Evolutionary conservation across 1,140 invertebrate genomes (phyloP).

Genomic region (Apis mellifera): DNA sequence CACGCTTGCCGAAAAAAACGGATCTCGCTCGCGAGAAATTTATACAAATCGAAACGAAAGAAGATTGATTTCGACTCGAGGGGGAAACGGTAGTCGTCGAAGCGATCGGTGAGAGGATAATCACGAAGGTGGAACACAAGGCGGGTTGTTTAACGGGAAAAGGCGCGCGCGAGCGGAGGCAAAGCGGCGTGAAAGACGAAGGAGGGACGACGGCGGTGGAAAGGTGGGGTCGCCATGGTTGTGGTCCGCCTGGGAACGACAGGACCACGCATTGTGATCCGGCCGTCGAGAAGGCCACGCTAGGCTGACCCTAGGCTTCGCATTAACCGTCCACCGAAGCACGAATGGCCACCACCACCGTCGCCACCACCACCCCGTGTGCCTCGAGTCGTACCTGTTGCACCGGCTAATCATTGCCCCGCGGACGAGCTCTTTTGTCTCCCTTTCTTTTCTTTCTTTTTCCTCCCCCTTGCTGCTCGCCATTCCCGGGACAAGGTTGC

Average conservation of each 20-base stretch:
- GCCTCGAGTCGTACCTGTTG: constrained; percentile 68
- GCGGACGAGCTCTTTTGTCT: constrained; percentile 38
- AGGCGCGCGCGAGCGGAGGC: constrained; percentile 45
- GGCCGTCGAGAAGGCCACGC: constrained; percentile 76
- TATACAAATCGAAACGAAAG: no score
- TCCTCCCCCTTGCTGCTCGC: not conserved
- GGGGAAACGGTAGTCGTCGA: not conserved
- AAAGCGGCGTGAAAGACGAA: constrained; percentile 28
- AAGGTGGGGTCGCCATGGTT: constrained; percentile 78
- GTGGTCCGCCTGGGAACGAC: constrained; percentile 80
- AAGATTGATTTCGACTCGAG: not conserved
- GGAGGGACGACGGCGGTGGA: constrained; percentile 15
- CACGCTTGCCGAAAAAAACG: no score
- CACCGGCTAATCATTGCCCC: constrained; percentile 67
- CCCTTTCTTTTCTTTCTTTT: constrained; percentile 19
- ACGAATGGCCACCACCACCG: constrained; percentile 54
- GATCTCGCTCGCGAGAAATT: not conserved
- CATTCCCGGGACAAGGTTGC: constrained; percentile 43
- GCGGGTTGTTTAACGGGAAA: constrained; percentile 57
- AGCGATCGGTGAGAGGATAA: not conserved
- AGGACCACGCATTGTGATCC: constrained; percentile 75
- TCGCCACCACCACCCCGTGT: constrained; percentile 32
- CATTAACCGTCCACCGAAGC: constrained; percentile 74
- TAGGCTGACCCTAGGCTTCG: constrained; percentile 79
- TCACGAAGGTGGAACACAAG: constrained; percentile 23